phyloP scores from a whole-genome alignment of 2,888 invertebrate genomes.

The Tetanocera ferruginea region DNA sequence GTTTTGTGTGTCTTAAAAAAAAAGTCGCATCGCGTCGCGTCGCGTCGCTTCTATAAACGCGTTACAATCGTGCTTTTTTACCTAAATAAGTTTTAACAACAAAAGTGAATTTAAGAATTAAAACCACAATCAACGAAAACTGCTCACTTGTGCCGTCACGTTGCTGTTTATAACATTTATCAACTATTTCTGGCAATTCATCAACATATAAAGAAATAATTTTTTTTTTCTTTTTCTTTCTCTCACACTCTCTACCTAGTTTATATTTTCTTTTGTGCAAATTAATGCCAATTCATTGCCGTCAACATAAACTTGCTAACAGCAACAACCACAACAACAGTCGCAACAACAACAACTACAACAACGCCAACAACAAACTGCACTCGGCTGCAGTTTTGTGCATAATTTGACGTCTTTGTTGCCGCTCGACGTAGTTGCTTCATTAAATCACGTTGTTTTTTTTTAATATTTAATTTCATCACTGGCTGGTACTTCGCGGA shows the following conservation, averaged over 20 bases:
- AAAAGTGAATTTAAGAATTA: not conserved
- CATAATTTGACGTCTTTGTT: slow-evolving; percentile 1
- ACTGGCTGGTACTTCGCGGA: slow-evolving; percentile 48
- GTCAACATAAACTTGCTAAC: slow-evolving; percentile 42
- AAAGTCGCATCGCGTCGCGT: not conserved
- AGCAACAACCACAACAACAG: slow-evolving; percentile 11
- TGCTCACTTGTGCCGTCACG: not conserved
- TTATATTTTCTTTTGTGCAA: slow-evolving; percentile 39
- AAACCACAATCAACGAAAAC: not conserved
- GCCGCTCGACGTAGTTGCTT: slow-evolving; percentile 5
- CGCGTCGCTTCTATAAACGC: not conserved
- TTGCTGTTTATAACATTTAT: not conserved
- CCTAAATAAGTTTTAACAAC: not conserved
- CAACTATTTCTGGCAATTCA: no score
- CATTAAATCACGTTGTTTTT: not conserved
- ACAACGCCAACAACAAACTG: slow-evolving; percentile 44
- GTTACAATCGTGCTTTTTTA: not conserved
- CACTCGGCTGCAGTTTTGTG: slow-evolving; percentile 26
- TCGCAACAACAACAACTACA: slow-evolving; percentile 6
- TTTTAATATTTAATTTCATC: slow-evolving; percentile 9
- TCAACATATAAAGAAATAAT: not conserved
- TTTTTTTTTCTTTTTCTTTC: not conserved
- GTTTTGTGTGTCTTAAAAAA: not conserved
- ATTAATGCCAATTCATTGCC: slow-evolving; percentile 42
- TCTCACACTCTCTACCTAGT: not conserved